A percentile compares a stretch with the other conserved stretches of the same genome.
Evolutionary conservation across 1,140 invertebrate genomes (phyloP).

Genomic region (Magallana angulata): DNA sequence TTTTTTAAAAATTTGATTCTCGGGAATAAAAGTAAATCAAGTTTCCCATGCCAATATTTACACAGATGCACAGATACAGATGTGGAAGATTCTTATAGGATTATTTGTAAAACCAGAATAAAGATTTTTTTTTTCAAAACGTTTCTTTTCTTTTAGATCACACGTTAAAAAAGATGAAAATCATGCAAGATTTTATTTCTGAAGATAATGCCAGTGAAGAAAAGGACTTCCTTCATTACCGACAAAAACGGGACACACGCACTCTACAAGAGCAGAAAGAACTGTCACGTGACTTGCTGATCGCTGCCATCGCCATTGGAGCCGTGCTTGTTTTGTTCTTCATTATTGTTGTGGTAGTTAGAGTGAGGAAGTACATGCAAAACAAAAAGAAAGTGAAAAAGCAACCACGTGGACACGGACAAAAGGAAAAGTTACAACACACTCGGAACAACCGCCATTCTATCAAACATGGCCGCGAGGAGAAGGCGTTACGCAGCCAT

Average conservation of each 20-base stretch:
- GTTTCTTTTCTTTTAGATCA: neutral
- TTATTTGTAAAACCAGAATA: too few species aligned
- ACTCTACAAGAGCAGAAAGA: neutral
- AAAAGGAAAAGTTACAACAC: neutral
- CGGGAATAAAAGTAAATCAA: too few species aligned
- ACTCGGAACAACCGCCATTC: neutral
- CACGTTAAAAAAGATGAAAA: neutral
- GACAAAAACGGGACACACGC: neutral
- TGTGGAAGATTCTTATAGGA: too few species aligned
- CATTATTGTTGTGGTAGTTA: neutral
- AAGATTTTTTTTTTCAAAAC: too few species aligned
- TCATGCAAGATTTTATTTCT: neutral
- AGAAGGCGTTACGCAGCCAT: neutral
- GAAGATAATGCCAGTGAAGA: neutral
- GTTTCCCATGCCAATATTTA: too few species aligned
- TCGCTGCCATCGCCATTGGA: neutral
- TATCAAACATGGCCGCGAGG: neutral
- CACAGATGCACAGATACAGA: too few species aligned
- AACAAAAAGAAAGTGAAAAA: constrained; percentile 5
- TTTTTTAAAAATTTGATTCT: too few species aligned
- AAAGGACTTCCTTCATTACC: neutral
- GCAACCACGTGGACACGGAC: neutral
- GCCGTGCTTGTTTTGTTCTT: neutral
- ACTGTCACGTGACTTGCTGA: neutral
- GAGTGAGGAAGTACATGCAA: constrained; percentile 6